Base-by-base conservation (phyloP, 2,888 invertebrate genomes). In the Ichneumoninae sp. region DNA sequence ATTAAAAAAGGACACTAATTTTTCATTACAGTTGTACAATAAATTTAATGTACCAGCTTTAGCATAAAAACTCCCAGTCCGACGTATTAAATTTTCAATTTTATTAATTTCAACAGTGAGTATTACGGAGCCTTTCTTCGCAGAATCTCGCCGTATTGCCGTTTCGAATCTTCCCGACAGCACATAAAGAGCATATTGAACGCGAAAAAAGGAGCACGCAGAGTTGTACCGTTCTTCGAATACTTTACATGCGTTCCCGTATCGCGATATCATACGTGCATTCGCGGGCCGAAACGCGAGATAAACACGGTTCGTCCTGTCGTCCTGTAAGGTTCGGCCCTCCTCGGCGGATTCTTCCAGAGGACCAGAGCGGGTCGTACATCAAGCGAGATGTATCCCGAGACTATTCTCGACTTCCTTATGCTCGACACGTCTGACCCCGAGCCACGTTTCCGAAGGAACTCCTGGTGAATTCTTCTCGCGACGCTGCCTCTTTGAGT, bases 371-470 rank as follows among this genome's bases (percentile, higher is more conserved):
- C 85, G 83, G 86, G 70, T 86, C 83, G 86, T 88, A 86, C 83
- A 85, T 85, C 26, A 16, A 84, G 52, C 30, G 74, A 79, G 74
- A 78, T 76, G 83, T 87, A 75, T 79, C 70, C 84, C 78, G 70
- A 33, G 63, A 30, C 30, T 63, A 33, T 74, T 57, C 73, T 65
- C 79, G 77, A 33, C 44, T 83, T 70, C 79, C 68, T 68, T 74
- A 91, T 89, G 88, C 90, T 33, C 68, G 60, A 86, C 89, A 91
- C 90, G 90, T 89, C 83, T 90, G 89, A 89, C 88, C 89, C 85
- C 84, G 69, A 81, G 70, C 85, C 79, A 81, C 80, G 88, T 89
- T 63, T 88, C 80, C 86, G 86, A 86, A 86, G 86, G 86, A 87
- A 85, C 87, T 87, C 82, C 83, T 81, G 75, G 81, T 70, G 71